These are phyloP conservation scores for Chironomus riparius DNA, from an alignment of 2,888 invertebrate species.

Conservation along the genomic window DNA sequence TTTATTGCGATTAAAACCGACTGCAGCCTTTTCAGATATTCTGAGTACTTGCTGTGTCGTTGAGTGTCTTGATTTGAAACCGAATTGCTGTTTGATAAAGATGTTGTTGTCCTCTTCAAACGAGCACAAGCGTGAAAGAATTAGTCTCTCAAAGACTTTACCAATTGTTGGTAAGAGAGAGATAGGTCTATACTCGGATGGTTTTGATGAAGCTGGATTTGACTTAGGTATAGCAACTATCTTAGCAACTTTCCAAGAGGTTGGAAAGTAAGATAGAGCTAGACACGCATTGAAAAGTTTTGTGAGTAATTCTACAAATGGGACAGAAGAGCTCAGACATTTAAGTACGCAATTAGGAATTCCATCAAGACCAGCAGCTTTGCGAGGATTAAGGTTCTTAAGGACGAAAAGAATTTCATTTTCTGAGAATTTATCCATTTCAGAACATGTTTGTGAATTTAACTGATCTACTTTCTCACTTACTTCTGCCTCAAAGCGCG, in stretches of 20 bases:
- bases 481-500: too few relatives aligned
- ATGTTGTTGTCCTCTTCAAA: neutral
- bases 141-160: neutral
- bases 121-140: neutral
- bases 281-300: neutral
- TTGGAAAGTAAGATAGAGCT: neutral
- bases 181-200: neutral
- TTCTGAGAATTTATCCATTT: too few relatives aligned
- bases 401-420: too few relatives aligned
- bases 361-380: neutral
- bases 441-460: too few relatives aligned
- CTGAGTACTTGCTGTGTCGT: neutral
- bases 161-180: neutral
- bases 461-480: too few relatives aligned
- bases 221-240: neutral
- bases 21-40: neutral
- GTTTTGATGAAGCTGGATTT: neutral
- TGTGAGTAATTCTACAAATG: neutral
- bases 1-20: neutral
- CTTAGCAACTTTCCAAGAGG: neutral
- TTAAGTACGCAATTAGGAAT: neutral
- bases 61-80: neutral
- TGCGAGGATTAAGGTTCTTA: neutral
- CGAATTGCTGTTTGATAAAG: neutral
- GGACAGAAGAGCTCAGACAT: neutral